These are phyloP conservation scores for Eurypyga helias DNA, from an alignment of 2,113 vertebrate genomes.

Conservation along the genomic window DNA sequence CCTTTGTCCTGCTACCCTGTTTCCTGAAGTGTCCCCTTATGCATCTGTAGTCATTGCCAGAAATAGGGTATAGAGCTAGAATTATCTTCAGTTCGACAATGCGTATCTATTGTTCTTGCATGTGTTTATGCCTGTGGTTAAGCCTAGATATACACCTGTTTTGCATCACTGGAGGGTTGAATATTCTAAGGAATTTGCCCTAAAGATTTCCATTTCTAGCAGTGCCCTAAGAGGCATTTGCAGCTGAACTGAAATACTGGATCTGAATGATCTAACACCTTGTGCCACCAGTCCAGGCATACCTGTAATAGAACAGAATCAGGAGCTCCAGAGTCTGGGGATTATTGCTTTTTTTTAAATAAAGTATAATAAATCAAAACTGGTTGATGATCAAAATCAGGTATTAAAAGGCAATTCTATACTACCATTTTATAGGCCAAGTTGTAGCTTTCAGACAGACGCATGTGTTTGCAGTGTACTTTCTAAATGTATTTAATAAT, in stretches of 20 bases:
- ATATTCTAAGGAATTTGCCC: neutral
- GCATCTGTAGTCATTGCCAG: neutral
- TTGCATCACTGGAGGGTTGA: neutral
- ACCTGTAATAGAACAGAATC: neutral
- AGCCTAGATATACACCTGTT: neutral
- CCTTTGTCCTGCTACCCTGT: neutral
- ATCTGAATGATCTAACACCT: neutral
- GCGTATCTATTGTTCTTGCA: neutral
- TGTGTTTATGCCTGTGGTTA: neutral
- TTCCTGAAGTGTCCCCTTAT: neutral
- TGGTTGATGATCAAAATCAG: neutral
- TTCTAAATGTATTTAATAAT: neutral
- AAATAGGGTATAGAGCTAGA: neutral
- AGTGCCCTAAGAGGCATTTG: neutral
- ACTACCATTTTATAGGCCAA: neutral
- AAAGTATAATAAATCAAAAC: neutral
- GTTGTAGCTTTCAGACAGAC: neutral
- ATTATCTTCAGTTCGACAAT: neutral
- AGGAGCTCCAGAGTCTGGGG: neutral
- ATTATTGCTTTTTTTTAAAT: neutral
- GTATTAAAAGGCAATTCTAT: neutral
- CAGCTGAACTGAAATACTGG: neutral
- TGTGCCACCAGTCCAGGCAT: neutral
- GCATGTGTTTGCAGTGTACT: neutral
- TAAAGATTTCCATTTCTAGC: neutral